Percentiles rank a stretch among this genome's conserved stretches.
phyloP scores from a whole-genome alignment of 1,140 invertebrate genomes.

The Euura lappo region DNA sequence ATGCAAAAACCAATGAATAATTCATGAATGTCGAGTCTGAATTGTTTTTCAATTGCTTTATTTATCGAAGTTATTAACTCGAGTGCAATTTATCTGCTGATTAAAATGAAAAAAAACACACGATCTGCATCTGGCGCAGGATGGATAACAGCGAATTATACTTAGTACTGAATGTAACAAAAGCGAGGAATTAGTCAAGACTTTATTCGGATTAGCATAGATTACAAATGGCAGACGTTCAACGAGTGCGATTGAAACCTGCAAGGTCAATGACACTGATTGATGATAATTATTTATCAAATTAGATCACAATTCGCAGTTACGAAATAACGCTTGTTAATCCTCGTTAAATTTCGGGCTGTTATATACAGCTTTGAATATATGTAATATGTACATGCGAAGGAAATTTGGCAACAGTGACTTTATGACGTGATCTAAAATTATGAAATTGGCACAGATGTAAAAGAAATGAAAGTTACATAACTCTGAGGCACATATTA shows the following conservation, averaged over 20 bases:
- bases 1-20: neutral
- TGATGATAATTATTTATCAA: neutral
- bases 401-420: too few relatives aligned
- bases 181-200: slow-evolving; percentile 7
- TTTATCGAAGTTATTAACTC: slow-evolving; percentile 2
- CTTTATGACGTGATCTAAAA: too few relatives aligned
- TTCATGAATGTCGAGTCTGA: neutral
- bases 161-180: neutral
- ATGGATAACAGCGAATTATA: neutral
- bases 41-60: neutral
- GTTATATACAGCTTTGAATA: neutral
- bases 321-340: neutral
- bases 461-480: too few relatives aligned
- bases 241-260: neutral
- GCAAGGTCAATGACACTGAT: neutral
- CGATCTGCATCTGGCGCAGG: neutral
- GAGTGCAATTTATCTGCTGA: neutral
- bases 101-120: neutral
- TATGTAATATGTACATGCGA: neutral
- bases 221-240: neutral
- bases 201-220: neutral
- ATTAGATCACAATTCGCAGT: neutral
- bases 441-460: too few relatives aligned
- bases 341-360: neutral
- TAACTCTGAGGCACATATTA: too few relatives aligned